These are phyloP conservation scores for Corvus cornix DNA, from an alignment of 2,113 vertebrate species.

Conservation along the genomic window DNA sequence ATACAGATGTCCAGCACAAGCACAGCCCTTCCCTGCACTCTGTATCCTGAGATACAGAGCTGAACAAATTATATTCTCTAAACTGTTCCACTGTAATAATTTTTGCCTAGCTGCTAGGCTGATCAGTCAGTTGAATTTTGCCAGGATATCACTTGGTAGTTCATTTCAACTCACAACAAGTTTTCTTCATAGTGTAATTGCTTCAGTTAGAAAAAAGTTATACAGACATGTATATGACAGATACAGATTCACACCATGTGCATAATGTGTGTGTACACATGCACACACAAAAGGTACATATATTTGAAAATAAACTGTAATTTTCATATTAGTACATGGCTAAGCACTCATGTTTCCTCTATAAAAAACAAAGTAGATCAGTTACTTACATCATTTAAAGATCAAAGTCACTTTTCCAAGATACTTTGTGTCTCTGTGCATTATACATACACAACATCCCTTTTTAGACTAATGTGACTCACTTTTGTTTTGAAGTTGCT, in stretches of 20 bases:
- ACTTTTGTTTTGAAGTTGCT: slow-evolving; percentile 43
- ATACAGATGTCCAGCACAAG: neutral
- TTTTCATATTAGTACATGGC: neutral
- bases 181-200: neutral
- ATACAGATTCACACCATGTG: too few species aligned
- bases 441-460: neutral
- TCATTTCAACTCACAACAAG: neutral
- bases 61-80: neutral
- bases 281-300: neutral
- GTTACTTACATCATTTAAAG: neutral
- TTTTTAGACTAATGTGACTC: neutral
- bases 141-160: neutral
- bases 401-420: slow-evolving; percentile 38
- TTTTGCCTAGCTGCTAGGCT: neutral
- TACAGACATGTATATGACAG: fast-evolving
- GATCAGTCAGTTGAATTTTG: neutral
- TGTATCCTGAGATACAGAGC: neutral
- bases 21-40: neutral
- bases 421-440: neutral
- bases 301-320: neutral
- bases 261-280: too few species aligned
- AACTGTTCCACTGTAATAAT: neutral
- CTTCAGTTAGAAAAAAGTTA: neutral
- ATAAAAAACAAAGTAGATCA: neutral
- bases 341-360: neutral